Percentiles rank a stretch among this genome's conserved stretches.
These are phyloP conservation scores for Drosophila trapezifrons DNA, from an alignment of 1,140 invertebrate genomes.

Conservation along the genomic window DNA sequence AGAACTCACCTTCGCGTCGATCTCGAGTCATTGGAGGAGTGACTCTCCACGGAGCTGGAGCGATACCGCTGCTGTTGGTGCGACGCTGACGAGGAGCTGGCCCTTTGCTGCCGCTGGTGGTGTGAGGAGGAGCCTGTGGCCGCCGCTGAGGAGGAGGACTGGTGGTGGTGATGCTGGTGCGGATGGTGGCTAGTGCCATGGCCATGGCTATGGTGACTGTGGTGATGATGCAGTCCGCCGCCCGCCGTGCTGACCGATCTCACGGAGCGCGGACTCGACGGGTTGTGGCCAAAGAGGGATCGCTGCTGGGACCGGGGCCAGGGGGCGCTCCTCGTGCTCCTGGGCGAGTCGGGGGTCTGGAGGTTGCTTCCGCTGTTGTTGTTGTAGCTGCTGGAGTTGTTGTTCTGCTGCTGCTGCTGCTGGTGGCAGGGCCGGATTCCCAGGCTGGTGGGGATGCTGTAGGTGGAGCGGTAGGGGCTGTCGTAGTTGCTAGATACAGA, in stretches of 20 bases:
- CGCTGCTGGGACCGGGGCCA: constrained; percentile 89
- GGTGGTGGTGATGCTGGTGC: constrained; percentile 49
- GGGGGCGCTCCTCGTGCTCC: constrained; percentile 93
- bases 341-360: constrained; percentile 87
- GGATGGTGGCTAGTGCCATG: constrained; percentile 77
- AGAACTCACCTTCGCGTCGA: constrained; percentile 87
- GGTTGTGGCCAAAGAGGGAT: constrained; percentile 88
- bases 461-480: constrained; percentile 85
- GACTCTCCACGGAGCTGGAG: constrained; percentile 91
- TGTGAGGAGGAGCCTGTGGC: constrained; percentile 54
- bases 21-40: constrained; percentile 91
- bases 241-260: constrained; percentile 86
- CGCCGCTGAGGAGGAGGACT: constrained; percentile 46
- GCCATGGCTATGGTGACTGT: constrained; percentile 72
- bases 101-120: constrained; percentile 63
- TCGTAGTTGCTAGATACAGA: constrained; percentile 82
- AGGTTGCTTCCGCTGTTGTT: constrained; percentile 74
- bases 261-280: constrained; percentile 87
- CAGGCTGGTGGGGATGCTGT: constrained; percentile 84
- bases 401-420: constrained; percentile 64
- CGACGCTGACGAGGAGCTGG: constrained; percentile 68
- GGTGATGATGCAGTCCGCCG: constrained; percentile 74
- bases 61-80: constrained; percentile 84
- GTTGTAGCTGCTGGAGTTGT: constrained; percentile 80
- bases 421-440: constrained; percentile 79